A percentile compares a stretch with the other conserved stretches of the same genome.
Conservation (phyloP, 2,888 invertebrate species). For the Eupithecia subfuscata region DNA sequence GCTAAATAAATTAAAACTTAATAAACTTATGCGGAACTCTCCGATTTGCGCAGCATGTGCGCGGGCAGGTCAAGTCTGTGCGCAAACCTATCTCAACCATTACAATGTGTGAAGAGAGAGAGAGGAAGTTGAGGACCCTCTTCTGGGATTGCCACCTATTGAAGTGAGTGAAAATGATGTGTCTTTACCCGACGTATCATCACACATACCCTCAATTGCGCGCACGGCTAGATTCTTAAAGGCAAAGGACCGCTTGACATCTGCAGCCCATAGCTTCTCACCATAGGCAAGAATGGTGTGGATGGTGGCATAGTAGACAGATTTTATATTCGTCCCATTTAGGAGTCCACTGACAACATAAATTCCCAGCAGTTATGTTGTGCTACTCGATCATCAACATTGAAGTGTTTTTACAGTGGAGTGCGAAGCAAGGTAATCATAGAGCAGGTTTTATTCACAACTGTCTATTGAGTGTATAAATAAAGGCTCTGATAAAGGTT, state of each 20-base stretch:
- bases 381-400: not conserved
- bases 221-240: not conserved
- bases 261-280: not conserved
- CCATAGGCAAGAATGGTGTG: not conserved
- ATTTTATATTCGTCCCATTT: not conserved
- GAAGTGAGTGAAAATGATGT: constrained; percentile 1
- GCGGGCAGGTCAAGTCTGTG: not conserved
- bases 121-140: not conserved
- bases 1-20: not conserved
- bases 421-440: not conserved
- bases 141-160: not conserved
- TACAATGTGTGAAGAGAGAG: not conserved
- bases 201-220: not conserved
- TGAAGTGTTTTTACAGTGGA: not conserved
- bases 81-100: not conserved
- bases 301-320: not conserved
- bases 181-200: not conserved
- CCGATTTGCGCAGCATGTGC: constrained; percentile 1
- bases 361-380: not conserved
- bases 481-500: not conserved
- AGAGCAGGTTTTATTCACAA: not conserved
- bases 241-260: not conserved
- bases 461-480: not conserved
- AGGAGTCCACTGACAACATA: not conserved
- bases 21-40: not conserved